phyloP scores from a whole-genome alignment of 1,140 invertebrate genomes.

The Meloidogyne exigua region DNA sequence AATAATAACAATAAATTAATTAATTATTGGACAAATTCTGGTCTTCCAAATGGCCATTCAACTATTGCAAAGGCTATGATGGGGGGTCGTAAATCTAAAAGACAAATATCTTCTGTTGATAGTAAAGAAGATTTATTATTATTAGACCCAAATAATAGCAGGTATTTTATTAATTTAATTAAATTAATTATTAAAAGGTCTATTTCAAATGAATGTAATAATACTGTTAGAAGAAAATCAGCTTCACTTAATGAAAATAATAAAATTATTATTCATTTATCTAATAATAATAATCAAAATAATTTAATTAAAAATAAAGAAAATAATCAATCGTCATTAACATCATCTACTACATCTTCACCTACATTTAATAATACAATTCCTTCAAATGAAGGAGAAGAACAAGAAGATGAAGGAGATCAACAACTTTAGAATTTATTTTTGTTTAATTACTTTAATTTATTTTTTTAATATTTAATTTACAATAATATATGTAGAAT shows the following conservation, averaged over 20 bases:
- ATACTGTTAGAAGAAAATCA: neutral
- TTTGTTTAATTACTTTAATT: neutral
- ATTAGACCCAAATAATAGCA: constrained; percentile 8
- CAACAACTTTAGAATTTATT: constrained; percentile 2
- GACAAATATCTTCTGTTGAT: neutral
- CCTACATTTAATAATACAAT: no score
- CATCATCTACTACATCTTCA: neutral
- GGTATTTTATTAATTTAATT: neutral
- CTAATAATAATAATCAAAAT: neutral
- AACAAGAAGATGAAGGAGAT: neutral
- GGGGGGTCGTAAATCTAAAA: neutral
- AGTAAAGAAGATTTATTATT: constrained; percentile 15
- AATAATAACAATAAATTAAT: neutral
- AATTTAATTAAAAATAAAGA: no score
- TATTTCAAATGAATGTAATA: no score
- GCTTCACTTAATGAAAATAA: neutral
- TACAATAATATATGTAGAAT: no score
- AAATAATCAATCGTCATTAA: neutral
- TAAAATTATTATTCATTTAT: neutral
- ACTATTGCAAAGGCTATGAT: constrained; percentile 21
- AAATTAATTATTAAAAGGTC: constrained; percentile 1
- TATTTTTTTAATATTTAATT: neutral
- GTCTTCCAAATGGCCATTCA: constrained; percentile 14
- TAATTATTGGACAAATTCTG: constrained; percentile 5
- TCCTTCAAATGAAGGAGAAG: neutral